phyloP scores from a whole-genome alignment of 2,797 vertebrate genomes.

The Rhodeus uyekii region DNA sequence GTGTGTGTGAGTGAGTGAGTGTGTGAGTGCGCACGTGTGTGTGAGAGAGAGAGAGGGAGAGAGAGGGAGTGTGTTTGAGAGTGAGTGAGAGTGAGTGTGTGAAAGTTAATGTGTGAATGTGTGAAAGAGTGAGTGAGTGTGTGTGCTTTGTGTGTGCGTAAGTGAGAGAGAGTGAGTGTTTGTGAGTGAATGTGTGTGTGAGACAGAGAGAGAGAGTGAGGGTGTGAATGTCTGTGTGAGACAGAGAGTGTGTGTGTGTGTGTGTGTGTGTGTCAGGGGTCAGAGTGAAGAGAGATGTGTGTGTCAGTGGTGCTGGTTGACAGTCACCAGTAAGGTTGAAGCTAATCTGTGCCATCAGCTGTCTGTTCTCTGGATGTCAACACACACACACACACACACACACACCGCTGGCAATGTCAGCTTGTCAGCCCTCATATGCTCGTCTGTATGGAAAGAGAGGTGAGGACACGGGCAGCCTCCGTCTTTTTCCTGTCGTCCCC shows the following conservation, averaged over 20 bases:
- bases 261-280: conserved; percentile 10
- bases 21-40: neutral
- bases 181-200: neutral
- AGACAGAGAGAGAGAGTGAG: no score
- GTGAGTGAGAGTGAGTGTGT: neutral
- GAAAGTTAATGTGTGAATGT: conserved; percentile 11
- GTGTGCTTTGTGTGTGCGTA: no score
- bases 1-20: no score
- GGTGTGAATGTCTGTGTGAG: neutral
- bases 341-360: conserved; percentile 79
- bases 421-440: conserved; percentile 85
- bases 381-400: conserved; percentile 40
- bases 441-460: conserved; percentile 67
- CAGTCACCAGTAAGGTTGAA: conserved; percentile 71
- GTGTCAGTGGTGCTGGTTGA: conserved; percentile 58
- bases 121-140: neutral
- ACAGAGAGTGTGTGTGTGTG: conserved; percentile 24
- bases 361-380: conserved; percentile 75
- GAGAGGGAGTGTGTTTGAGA: no score
- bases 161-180: no score
- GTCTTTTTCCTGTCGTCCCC: conserved; percentile 76
- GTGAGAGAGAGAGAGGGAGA: no score
- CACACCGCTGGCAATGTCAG: conserved; percentile 75
- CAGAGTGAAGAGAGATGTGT: conserved; percentile 16
- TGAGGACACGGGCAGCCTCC: conserved; percentile 71